A percentile compares a stretch with the other conserved stretches of the same genome.
Evolutionary conservation across 2,888 invertebrate genomes (phyloP).

Genomic region (Coenonympha arcania): DNA sequence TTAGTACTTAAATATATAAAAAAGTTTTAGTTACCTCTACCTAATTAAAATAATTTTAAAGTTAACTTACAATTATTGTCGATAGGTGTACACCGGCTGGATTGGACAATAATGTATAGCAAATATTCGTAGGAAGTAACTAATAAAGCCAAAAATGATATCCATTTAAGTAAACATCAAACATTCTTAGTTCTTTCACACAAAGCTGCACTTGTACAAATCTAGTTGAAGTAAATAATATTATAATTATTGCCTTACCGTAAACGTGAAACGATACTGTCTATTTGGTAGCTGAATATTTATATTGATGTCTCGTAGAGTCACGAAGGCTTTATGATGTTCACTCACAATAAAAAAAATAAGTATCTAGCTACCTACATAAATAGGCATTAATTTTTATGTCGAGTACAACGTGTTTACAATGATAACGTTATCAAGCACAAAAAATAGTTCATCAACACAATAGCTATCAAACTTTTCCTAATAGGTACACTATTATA

Average conservation of each 20-base stretch:
- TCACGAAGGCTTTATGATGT: neutral
- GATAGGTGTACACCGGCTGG: neutral
- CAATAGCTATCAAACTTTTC: neutral
- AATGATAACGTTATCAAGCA: neutral
- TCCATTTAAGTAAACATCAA: neutral
- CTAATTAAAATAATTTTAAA: neutral
- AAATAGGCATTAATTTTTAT: neutral
- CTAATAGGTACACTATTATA: too few relatives aligned
- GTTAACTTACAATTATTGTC: neutral
- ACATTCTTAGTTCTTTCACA: neutral
- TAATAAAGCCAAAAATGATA: neutral
- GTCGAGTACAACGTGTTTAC: neutral
- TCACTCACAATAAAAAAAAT: neutral
- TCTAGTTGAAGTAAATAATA: neutral
- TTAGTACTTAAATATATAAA: too few relatives aligned
- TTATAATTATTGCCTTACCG: neutral
- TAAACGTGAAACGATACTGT: neutral
- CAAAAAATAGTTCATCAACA: neutral
- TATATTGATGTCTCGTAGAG: neutral
- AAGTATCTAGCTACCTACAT: neutral
- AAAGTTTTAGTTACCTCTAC: neutral
- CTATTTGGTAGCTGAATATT: neutral
- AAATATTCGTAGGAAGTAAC: neutral
- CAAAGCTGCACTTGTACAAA: conserved; percentile 4
- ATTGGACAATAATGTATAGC: neutral